Evolutionary conservation across 2,888 invertebrate species (phyloP).

Genomic region (Tinea trinotella): DNA sequence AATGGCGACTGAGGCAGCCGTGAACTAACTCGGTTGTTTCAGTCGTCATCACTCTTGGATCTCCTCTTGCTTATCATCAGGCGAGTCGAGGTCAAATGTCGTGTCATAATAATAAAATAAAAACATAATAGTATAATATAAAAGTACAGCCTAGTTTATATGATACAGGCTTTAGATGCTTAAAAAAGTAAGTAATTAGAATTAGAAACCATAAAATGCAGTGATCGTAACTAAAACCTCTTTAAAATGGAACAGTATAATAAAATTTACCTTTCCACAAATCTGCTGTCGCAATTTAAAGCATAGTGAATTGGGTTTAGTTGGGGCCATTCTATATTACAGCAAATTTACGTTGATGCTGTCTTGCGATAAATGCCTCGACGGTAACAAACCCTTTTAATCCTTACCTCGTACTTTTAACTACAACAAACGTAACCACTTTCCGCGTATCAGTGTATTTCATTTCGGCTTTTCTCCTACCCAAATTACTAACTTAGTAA

Average conservation of each 20-base stretch:
- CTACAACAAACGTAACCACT: too few relatives aligned
- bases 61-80: too few relatives aligned
- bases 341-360: conserved; percentile 29
- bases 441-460: too few relatives aligned
- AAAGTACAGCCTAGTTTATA: too few relatives aligned
- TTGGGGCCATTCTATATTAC: conserved; percentile 15
- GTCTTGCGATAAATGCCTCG: conserved; percentile 27
- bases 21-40: too few relatives aligned
- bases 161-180: too few relatives aligned
- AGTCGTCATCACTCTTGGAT: too few relatives aligned
- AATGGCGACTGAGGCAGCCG: too few relatives aligned
- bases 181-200: not conserved
- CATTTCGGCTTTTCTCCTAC: too few relatives aligned
- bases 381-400: conserved; percentile 9
- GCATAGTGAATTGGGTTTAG: conserved; percentile 27
- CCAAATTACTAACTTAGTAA: not conserved
- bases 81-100: too few relatives aligned
- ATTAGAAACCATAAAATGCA: not conserved
- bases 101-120: too few relatives aligned
- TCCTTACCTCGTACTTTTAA: not conserved
- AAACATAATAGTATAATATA: too few relatives aligned
- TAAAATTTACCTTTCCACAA: conserved; percentile 17
- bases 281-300: conserved; percentile 26
- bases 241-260: conserved; percentile 12
- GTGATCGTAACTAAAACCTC: not conserved